A percentile compares a stretch with the other conserved stretches of the same genome.
These are phyloP conservation scores for Lepidostoma basale DNA, from an alignment of 1,140 invertebrate species.

Conservation along the genomic window DNA sequence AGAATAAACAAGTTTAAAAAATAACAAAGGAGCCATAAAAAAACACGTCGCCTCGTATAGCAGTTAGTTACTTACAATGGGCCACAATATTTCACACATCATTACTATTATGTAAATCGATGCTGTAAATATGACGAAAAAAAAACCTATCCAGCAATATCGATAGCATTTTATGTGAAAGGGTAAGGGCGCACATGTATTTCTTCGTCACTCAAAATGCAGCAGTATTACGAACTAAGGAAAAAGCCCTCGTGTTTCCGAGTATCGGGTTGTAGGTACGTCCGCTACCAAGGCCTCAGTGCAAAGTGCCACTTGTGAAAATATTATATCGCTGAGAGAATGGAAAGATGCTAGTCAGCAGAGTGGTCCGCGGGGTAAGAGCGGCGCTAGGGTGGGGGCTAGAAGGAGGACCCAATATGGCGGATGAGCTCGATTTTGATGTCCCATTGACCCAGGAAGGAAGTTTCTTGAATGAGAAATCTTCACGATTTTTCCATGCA, in stretches of 20 bases:
- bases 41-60: no score
- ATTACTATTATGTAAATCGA: neutral
- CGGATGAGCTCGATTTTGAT: neutral
- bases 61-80: neutral
- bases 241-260: conserved; percentile 3
- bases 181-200: neutral
- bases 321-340: conserved; percentile 42
- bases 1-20: no score
- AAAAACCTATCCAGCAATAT: no score
- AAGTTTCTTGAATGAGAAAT: no score
- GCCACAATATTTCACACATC: neutral
- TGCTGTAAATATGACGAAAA: no score
- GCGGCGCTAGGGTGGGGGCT: neutral
- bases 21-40: no score
- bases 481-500: no score
- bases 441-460: conserved; percentile 15
- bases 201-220: conserved; percentile 20
- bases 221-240: neutral
- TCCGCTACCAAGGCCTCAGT: conserved; percentile 19
- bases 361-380: neutral
- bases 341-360: conserved; percentile 38
- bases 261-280: conserved; percentile 8
- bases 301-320: conserved; percentile 40
- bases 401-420: neutral
- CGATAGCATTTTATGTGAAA: no score